Conservation (phyloP, 2,888 invertebrate genomes). For the Epistrophe eligans region DNA sequence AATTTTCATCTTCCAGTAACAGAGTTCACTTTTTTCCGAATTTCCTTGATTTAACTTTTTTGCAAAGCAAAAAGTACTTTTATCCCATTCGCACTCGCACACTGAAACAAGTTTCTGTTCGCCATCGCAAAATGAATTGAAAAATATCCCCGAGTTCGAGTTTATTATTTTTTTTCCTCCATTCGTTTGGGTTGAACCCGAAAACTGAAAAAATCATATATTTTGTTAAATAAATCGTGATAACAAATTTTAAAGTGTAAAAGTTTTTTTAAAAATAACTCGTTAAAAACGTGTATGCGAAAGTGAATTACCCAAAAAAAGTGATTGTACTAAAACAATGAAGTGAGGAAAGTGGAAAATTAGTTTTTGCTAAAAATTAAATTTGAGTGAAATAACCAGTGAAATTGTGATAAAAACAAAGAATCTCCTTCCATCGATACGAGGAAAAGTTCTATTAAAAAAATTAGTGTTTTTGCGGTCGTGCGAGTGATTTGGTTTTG, state of each 20-base stretch:
- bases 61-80: constrained; percentile 59
- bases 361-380: not conserved
- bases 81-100: constrained; percentile 58
- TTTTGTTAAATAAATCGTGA: constrained; percentile 21
- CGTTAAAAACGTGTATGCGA: constrained; percentile 17
- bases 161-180: constrained; percentile 31
- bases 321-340: constrained; percentile 14
- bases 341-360: not conserved
- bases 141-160: constrained; percentile 33
- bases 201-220: constrained; percentile 27
- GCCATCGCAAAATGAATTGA: constrained; percentile 69
- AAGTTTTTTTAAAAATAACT: not conserved
- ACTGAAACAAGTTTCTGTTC: constrained; percentile 49
- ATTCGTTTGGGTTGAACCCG: constrained; percentile 52
- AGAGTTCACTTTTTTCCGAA: constrained; percentile 43
- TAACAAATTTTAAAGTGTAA: constrained; percentile 52
- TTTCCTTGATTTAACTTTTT: constrained; percentile 49
- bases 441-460: constrained; percentile 16
- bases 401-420: constrained; percentile 35
- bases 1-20: constrained; percentile 58
- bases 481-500: constrained; percentile 49
- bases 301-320: constrained; percentile 17
- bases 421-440: not conserved
- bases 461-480: constrained; percentile 50
- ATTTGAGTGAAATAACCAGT: constrained; percentile 31